These are phyloP conservation scores for Sphenodon punctatus DNA, from an alignment of 2,797 vertebrate species.

Conservation along the genomic window DNA sequence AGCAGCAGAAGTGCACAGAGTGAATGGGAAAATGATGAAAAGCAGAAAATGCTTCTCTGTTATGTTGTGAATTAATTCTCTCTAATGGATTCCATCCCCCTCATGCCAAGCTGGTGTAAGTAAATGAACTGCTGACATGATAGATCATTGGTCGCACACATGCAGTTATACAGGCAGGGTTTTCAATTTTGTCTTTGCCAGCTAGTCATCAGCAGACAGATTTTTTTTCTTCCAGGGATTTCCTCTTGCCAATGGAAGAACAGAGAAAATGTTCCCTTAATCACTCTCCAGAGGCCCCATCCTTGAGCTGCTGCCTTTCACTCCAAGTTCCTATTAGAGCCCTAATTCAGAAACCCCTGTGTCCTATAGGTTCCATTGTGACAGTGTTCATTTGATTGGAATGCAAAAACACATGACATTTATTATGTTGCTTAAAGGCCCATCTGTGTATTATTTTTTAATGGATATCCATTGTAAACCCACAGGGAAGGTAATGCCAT, in stretches of 20 bases:
- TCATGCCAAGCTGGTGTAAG: constrained; percentile 39
- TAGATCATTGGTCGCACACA: constrained; percentile 42
- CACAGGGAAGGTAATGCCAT: constrained; percentile 58
- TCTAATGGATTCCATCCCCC: constrained; percentile 49
- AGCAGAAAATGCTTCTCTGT: constrained; percentile 1
- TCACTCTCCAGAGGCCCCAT: constrained; percentile 32
- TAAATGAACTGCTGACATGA: constrained; percentile 60
- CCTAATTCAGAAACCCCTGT: constrained; percentile 37
- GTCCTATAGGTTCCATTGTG: constrained; percentile 43
- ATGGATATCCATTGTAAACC: constrained; percentile 52
- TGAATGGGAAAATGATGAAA: background rate
- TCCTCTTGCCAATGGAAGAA: constrained; percentile 58
- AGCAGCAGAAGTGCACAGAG: background rate
- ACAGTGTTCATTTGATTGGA: constrained; percentile 49
- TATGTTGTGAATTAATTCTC: constrained; percentile 43
- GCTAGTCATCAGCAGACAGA: constrained; percentile 61
- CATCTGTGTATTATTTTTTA: constrained; percentile 67
- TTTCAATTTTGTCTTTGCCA: constrained; percentile 62
- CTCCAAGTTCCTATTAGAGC: constrained; percentile 46
- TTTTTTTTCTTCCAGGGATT: constrained; percentile 66
- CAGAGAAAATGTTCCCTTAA: constrained; percentile 48
- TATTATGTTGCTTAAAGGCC: constrained; percentile 40
- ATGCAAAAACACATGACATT: constrained; percentile 38
- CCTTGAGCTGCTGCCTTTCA: constrained; percentile 42
- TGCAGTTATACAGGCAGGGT: constrained; percentile 26